phyloP scores from a whole-genome alignment of 2,888 invertebrate species.

The Tetranychus truncatus region DNA sequence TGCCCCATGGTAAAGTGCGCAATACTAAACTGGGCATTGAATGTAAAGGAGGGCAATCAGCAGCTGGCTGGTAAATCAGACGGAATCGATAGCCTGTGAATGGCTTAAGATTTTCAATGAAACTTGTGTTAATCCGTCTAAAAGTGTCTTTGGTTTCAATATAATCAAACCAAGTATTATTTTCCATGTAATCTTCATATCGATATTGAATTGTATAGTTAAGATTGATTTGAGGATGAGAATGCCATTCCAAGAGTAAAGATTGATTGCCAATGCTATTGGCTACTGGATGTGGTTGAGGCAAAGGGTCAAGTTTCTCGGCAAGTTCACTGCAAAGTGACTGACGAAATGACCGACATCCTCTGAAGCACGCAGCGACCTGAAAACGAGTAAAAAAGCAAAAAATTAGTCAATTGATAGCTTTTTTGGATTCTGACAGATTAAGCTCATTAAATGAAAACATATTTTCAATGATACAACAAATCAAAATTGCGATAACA shows the following conservation, averaged over 20 bases:
- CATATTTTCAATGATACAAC: no score
- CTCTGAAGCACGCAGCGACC: background rate
- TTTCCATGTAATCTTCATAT: background rate
- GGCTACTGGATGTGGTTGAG: background rate
- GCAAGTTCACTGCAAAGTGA: background rate
- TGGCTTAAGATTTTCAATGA: slow-evolving; percentile 43
- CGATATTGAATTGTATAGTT: background rate
- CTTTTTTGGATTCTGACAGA: no score
- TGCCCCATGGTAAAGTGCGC: slow-evolving; percentile 33
- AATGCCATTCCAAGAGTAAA: background rate
- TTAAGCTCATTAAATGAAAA: no score
- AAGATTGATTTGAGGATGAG: background rate
- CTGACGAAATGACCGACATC: background rate
- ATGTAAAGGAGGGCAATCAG: slow-evolving; percentile 29
- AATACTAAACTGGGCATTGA: slow-evolving; percentile 32
- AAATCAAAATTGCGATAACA: no score
- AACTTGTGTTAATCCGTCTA: background rate
- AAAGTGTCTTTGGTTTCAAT: background rate
- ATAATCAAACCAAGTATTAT: background rate
- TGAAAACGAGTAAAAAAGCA: background rate
- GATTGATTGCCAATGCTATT: background rate
- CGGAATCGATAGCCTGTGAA: slow-evolving; percentile 84
- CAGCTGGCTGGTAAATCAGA: slow-evolving; percentile 55
- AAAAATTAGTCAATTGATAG: background rate
- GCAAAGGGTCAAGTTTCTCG: background rate